Evolutionary conservation across 2,888 invertebrate genomes (phyloP), one percentile per base, ranked within the genome.

Genomic region (Stenchaetothrips biformis): DNA sequence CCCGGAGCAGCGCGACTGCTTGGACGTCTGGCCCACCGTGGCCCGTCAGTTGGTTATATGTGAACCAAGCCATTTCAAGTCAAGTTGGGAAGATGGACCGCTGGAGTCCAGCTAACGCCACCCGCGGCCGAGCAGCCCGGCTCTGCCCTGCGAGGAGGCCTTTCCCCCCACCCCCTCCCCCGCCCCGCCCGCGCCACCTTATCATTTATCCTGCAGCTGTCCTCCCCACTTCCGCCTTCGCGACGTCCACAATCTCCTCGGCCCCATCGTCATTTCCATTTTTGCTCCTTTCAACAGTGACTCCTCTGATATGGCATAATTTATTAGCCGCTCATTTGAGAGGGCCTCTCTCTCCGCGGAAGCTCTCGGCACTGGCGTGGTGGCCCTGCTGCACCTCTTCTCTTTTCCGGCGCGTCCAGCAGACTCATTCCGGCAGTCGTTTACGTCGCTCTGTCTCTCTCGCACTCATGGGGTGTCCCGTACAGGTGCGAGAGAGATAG

Each of bases 121-220:
- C 37, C 37, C 37, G 37, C 37, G 37, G 37, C 1, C 37, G 4
- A 1, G 37, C 37, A 37, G 37, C 37, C 37, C 37, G 37, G 37
- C 37, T 37, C 37, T 37, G 37, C 1, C 37, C 37, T 37, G 37
- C 37, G 4, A 37, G 37, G 37, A 37, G n/a, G n/a, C 37, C 37
- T 37, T 37, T 37, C 25, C 25, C 8, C 67, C 67, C 67, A 0
- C 25, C 25, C 25, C 67, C 67, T 74, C 67, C 67, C 21, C 67
- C 67, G 21, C 25, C 25, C 67, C 37, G 67, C n/a, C 67, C 59
- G 59, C 59, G 59, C 11, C 59, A 59, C 59, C 67, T 74, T 74
- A 74, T 74, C 67, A 74, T 74, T 25, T 25, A 74, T 74, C 67
- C 67, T 74, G 67, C 67, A 74, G 67, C 67, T 74, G 67, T 74